phyloP scores from a whole-genome alignment of 2,888 invertebrate species.

The Cordilura impudica region DNA sequence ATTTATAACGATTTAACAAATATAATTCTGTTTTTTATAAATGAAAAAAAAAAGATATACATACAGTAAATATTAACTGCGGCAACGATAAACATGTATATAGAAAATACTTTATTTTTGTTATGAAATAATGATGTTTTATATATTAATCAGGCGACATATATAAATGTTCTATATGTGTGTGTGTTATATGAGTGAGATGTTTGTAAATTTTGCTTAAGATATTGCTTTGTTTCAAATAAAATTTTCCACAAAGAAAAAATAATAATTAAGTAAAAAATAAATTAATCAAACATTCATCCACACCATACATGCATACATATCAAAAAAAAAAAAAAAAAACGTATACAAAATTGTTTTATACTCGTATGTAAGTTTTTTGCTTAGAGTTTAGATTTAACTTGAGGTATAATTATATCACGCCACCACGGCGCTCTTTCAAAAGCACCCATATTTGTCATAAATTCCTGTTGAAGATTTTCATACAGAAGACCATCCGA shows the following conservation, averaged over 20 bases:
- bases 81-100: background rate
- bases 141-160: no score
- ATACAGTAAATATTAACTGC: background rate
- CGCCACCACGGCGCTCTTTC: slow-evolving; percentile 88
- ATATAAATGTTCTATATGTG: no score
- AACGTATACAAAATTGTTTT: background rate
- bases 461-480: slow-evolving; percentile 85
- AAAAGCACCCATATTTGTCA: slow-evolving; percentile 84
- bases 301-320: background rate
- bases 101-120: background rate
- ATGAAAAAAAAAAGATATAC: slow-evolving; percentile 9
- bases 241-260: background rate
- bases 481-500: slow-evolving; percentile 87
- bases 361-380: slow-evolving; percentile 8
- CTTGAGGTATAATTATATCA: slow-evolving; percentile 78
- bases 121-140: background rate
- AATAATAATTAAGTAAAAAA: background rate
- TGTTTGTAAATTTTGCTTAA: background rate
- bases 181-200: no score
- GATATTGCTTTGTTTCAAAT: background rate
- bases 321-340: background rate
- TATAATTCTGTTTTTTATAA: slow-evolving; percentile 29
- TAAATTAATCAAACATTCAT: background rate
- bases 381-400: slow-evolving; percentile 75
- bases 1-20: slow-evolving; percentile 54